phyloP scores from a whole-genome alignment of 1,140 invertebrate species.

The Zaprionus inermis region DNA sequence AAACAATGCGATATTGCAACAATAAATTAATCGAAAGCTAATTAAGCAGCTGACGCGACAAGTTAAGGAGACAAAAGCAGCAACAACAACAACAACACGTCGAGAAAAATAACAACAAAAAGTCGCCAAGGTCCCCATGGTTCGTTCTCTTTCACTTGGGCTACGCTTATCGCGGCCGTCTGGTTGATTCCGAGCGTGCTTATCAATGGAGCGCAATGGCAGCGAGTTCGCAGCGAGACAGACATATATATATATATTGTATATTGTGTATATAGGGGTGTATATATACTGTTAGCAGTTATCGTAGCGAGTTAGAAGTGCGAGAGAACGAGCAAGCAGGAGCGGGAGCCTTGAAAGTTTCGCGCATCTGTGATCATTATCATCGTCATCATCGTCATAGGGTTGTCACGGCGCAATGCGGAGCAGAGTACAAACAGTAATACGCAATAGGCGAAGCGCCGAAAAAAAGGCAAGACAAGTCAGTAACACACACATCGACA shows the following conservation, averaged over 20 bases:
- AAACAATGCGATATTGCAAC: constrained; percentile 12
- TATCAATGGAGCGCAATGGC: constrained; percentile 49
- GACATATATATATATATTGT: neutral
- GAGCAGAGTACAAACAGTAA: constrained; percentile 16
- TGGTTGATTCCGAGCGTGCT: constrained; percentile 42
- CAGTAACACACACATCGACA: constrained; percentile 41
- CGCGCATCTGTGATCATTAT: constrained; percentile 13
- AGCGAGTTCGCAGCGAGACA: constrained; percentile 38
- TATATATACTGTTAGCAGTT: constrained; percentile 16
- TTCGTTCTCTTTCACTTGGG: constrained; percentile 37
- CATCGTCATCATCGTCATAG: constrained; percentile 6
- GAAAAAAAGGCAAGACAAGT: constrained; percentile 43
- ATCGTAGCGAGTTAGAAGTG: constrained; percentile 9
- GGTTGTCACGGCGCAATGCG: neutral
- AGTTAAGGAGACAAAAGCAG: constrained; percentile 29
- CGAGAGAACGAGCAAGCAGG: neutral
- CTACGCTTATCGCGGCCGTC: constrained; percentile 39
- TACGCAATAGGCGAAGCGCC: constrained; percentile 30
- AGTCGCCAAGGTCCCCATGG: constrained; percentile 37
- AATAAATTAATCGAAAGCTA: constrained; percentile 75
- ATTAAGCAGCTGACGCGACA: constrained; percentile 72
- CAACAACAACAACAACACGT: constrained; percentile 21
- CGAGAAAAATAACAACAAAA: constrained; percentile 46
- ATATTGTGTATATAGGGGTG: neutral
- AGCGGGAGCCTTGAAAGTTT: constrained; percentile 11